phyloP scores from a whole-genome alignment of 2,888 invertebrate genomes.

The Eristalinus sepulchralis region DNA sequence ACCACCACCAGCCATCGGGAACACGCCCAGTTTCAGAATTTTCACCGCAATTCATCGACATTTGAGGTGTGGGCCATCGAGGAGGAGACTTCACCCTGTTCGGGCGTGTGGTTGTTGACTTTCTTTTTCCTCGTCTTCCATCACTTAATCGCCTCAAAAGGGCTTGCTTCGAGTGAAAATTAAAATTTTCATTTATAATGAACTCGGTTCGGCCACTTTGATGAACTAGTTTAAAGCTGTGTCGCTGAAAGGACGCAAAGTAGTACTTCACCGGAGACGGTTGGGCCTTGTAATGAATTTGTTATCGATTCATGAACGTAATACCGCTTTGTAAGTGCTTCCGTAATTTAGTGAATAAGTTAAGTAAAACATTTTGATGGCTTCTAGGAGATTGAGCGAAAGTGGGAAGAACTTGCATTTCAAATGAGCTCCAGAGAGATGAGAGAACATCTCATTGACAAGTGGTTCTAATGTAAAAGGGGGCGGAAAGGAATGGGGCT shows the following conservation, averaged over 20 bases:
- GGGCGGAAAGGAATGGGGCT: too few relatives aligned
- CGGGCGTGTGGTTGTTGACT: neutral
- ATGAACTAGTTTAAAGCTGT: neutral
- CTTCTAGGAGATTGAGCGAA: neutral
- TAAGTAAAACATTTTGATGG: neutral
- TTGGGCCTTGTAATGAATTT: neutral
- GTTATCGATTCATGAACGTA: neutral
- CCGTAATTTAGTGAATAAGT: neutral
- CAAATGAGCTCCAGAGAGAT: neutral
- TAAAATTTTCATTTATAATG: neutral
- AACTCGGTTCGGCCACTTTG: neutral
- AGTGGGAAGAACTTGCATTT: neutral
- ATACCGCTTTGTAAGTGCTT: neutral
- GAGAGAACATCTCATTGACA: too few relatives aligned
- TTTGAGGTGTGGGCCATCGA: too few relatives aligned
- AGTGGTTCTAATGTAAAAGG: too few relatives aligned
- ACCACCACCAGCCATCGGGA: too few relatives aligned
- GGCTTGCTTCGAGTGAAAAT: conserved; percentile 2
- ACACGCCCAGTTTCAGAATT: neutral
- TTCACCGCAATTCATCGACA: neutral
- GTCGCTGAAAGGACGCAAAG: neutral
- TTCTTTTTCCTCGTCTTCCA: neutral
- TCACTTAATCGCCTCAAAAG: neutral
- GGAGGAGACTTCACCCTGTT: neutral
- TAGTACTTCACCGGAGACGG: neutral